Evolutionary conservation across 64 coral and sea anemone species (phyloP), one percentile per base, ranked within the genome.

Genomic region (Porites lutea): DNA sequence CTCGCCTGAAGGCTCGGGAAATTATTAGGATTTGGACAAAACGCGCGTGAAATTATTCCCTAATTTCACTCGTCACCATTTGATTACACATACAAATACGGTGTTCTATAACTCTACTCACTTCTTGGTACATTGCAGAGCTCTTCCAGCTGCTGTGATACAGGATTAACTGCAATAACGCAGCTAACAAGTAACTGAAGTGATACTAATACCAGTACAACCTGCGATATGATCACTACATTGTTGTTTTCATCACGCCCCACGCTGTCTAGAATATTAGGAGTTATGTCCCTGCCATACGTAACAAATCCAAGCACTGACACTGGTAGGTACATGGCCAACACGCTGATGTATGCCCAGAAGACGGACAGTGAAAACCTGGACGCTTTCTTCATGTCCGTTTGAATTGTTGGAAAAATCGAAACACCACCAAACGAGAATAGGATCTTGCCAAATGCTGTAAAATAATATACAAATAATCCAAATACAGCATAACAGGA

Each of bases 381-480:
- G 16, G 89, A 88, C 23, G 90, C 64, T 86, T 82, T 88, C 82
- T 82, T 98, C 96, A 98, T 98, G 70, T 98, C 96, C 59, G 93
- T 95, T 80, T 98, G 96, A 63, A 98, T 98, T 1, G 93, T 98
- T 3, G 96, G 96, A 23, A 98, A 98, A 44, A 93, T 92, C 11
- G 96, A 93, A 0, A 90, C 93, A 12, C 96, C 96, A 59, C 96
- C 96, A 78, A 98, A 98, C 10, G 96, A 98, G 65, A 98, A 98
- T 20, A 92, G 60, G 14, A 98, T 98, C 5, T 93, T 92, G 0
- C 96, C 96, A 76, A 98, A 98, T 8, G 96, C 96, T 98, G 83
- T 12, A 60, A 74, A 79, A 37, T 37, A 37, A 37, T 1, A 37
- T 37, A 37, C 27, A 37, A 37, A 37, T 37, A 37, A 1, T 37